Conservation (phyloP, 2,113 vertebrate genomes). For the Podarcis muralis region DNA sequence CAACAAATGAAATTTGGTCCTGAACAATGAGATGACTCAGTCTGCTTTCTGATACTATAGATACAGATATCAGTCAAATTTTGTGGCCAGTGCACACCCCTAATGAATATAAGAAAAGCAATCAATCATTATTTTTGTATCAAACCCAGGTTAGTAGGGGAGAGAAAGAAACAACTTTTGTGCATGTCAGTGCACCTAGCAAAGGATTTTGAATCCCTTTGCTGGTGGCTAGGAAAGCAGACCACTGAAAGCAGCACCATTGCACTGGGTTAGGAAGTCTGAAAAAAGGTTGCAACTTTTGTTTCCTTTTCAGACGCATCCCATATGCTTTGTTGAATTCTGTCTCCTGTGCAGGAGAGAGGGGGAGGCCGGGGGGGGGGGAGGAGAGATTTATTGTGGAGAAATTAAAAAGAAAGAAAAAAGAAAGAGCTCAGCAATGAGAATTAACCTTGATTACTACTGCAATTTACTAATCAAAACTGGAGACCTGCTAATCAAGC, state of each 20-base stretch:
- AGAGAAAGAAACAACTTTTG: neutral
- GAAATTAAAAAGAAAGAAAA: conserved; percentile 67
- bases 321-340: conserved; percentile 59
- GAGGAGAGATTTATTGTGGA: conserved; percentile 70
- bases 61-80: too few species aligned
- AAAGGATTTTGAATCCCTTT: too few species aligned
- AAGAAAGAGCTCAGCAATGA: conserved; percentile 59
- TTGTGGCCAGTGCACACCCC: too few species aligned
- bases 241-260: too few species aligned
- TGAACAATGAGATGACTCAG: too few species aligned
- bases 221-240: too few species aligned
- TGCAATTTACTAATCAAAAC: conserved; percentile 86
- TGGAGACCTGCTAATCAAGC: conserved; percentile 86
- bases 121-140: neutral
- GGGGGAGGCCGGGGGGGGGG: too few species aligned
- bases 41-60: too few species aligned
- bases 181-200: too few species aligned
- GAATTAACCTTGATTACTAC: conserved; percentile 87
- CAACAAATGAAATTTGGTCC: too few species aligned
- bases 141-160: neutral
- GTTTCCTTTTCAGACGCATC: conserved; percentile 45
- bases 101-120: too few species aligned
- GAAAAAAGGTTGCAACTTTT: neutral
- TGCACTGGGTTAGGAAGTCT: neutral
- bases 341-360: conserved; percentile 60